Evolutionary conservation across 2,113 vertebrate species (phyloP).

Genomic region (Synodontis membranacea): DNA sequence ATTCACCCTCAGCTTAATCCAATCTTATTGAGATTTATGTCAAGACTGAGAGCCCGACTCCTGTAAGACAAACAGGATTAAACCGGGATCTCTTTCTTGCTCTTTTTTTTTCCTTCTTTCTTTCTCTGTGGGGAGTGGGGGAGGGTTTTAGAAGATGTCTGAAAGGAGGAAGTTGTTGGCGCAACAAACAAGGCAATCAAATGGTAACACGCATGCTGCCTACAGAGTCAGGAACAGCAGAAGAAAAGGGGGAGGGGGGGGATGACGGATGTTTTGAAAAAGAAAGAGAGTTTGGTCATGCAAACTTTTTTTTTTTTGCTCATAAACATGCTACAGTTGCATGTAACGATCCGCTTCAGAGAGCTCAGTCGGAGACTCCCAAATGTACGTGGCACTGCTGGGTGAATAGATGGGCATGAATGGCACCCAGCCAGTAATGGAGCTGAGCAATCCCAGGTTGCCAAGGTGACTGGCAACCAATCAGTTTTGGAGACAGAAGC

Average conservation of each 20-base stretch:
- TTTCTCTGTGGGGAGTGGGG: not conserved
- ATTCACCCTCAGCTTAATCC: conserved; percentile 48
- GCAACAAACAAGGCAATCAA: conserved; percentile 59
- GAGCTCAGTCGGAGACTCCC: conserved; percentile 21
- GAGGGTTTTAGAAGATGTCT: conserved; percentile 3
- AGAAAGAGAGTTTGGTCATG: conserved; percentile 44
- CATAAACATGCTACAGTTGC: not conserved
- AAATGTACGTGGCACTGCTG: conserved; percentile 24
- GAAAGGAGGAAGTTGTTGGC: conserved; percentile 57
- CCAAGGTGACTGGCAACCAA: conserved; percentile 65
- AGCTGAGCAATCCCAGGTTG: conserved; percentile 63
- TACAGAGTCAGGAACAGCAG: conserved; percentile 51
- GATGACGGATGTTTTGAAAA: conserved; percentile 42
- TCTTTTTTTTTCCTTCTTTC: not conserved
- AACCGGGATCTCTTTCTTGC: conserved; percentile 56
- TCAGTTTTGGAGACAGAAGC: conserved; percentile 61
- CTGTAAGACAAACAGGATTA: conserved; percentile 73
- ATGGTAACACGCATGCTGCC: conserved; percentile 46
- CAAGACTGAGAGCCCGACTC: conserved; percentile 64
- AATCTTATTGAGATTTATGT: conserved; percentile 71
- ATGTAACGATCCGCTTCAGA: not conserved
- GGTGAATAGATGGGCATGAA: conserved; percentile 29
- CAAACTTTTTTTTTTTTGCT: conserved; percentile 28
- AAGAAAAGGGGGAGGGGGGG: conserved; percentile 48
- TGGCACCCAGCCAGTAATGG: conserved; percentile 34